Evolutionary conservation across 2,888 invertebrate species (phyloP).

Genomic region (Melieria crassipennis): DNA sequence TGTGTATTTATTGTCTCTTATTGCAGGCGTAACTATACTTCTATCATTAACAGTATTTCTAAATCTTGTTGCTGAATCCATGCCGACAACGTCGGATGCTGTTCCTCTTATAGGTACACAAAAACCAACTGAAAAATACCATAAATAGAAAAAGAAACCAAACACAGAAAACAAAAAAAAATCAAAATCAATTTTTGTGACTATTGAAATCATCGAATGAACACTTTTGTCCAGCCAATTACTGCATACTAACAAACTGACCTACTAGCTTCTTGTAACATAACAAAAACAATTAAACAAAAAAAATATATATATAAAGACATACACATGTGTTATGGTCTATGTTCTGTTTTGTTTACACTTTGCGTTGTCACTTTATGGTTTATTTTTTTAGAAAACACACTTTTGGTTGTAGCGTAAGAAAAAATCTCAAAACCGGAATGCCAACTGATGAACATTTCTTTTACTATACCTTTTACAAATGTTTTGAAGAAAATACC

Average conservation of each 20-base stretch:
- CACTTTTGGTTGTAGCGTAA: too few species aligned
- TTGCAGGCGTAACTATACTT: constrained; percentile 94
- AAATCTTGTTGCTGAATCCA: constrained; percentile 96
- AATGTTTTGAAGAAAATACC: too few species aligned
- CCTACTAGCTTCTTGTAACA: neutral
- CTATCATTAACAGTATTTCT: constrained; percentile 98
- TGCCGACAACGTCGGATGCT: constrained; percentile 88
- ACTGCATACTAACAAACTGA: neutral
- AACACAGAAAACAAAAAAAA: constrained; percentile 40
- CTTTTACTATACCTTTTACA: too few species aligned
- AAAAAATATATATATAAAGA: too few species aligned
- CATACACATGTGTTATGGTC: too few species aligned
- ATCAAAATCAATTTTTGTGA: constrained; percentile 19
- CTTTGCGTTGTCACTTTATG: too few species aligned
- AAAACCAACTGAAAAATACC: constrained; percentile 35
- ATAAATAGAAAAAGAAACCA: constrained; percentile 36
- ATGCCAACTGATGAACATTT: too few species aligned
- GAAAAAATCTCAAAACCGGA: too few species aligned
- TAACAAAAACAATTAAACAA: too few species aligned
- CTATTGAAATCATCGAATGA: too few species aligned
- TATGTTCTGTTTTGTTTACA: too few species aligned
- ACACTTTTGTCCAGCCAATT: neutral
- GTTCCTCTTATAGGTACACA: constrained; percentile 82
- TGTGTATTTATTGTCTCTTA: constrained; percentile 47
- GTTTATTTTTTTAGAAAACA: too few species aligned